Percentiles rank a stretch among this genome's conserved stretches.
These are phyloP conservation scores for Stenolophus ochropezus DNA, from an alignment of 2,888 invertebrate genomes.

Conservation along the genomic window DNA sequence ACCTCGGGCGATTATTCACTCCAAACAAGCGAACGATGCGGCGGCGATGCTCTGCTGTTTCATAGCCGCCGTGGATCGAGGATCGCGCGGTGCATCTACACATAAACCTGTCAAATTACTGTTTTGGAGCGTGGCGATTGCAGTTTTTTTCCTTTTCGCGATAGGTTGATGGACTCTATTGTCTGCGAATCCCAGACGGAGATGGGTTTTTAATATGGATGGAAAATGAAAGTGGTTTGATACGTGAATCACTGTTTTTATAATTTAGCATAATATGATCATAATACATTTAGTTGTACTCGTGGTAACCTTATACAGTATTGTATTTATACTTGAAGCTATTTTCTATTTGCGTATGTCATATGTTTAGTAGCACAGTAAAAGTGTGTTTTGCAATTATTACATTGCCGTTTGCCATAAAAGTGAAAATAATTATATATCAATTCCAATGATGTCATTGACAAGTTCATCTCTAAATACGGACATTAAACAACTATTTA, in stretches of 20 bases:
- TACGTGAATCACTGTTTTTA: constrained; percentile 11
- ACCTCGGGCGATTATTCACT: constrained; percentile 57
- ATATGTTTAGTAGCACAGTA: constrained; percentile 3
- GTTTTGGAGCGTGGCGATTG: constrained; percentile 46
- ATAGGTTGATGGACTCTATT: constrained; percentile 44
- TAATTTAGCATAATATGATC: neutral
- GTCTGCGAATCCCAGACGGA: constrained; percentile 26
- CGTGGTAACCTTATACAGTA: neutral
- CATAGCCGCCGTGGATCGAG: constrained; percentile 21
- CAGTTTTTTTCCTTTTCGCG: constrained; percentile 45
- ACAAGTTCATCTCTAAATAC: constrained; percentile 37
- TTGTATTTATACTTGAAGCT: constrained; percentile 9
- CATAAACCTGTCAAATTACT: constrained; percentile 60
- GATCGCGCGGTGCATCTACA: constrained; percentile 49
- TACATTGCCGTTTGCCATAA: constrained; percentile 27
- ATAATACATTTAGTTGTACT: neutral
- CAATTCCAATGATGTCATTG: constrained; percentile 29
- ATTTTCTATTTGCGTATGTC: constrained; percentile 8
- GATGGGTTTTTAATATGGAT: constrained; percentile 31
- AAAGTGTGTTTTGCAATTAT: constrained; percentile 12
- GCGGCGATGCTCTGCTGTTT: constrained; percentile 42
- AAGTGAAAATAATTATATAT: constrained; percentile 30
- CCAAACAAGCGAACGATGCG: constrained; percentile 52
- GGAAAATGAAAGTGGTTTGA: constrained; percentile 41
- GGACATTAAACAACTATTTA: constrained; percentile 7